Evolutionary conservation across 2,888 invertebrate genomes (phyloP), one percentile per base, ranked within the genome.

Genomic region (Stramonita haemastoma): DNA sequence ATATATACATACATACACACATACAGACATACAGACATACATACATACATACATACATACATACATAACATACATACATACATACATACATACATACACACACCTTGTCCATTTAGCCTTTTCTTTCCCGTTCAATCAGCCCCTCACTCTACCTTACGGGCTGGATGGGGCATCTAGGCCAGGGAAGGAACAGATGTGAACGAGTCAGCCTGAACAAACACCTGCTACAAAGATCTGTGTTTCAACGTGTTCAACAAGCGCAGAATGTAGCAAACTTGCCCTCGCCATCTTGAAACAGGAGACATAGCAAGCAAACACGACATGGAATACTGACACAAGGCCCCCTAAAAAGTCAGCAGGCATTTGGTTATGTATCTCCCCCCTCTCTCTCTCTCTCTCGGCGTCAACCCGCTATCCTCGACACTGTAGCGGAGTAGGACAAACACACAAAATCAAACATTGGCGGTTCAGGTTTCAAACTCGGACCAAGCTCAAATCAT

Each of bases 361-460:
- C 84, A 56, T 57, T 26, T 57, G 29, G 84, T 85, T 85, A 85
- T 85, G 84, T 85, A 85, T 57, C 57, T 57, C 29, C 57, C 29
- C 29, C 1, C 13, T 57, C 29, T 85, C 29, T 11, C 1, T 1
- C 73, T 73, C n/a, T 32, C 77, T 15, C 77, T 32, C 32, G 29
- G 29, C 77, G 29, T 19, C 77, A 32, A 32, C 26, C 19, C 57
- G 29, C 60, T 22, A 66, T 8, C 46, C 46, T 22, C 34, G 86
- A 86, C 60, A 86, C 86, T 56, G 86, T 86, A 26, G 66, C 86
- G 34, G 86, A 66, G 22, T 66, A 26, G 34, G 86, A 6, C 86
- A 86, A 86, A 86, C 86, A 86, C 17, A 32, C 86, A 22, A 66
- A 66, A 86, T 34, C 86, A 86, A 86, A 86, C 86, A n/a, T 66